Base-by-base conservation (phyloP, 2,888 invertebrate species). In the Trilocha varians region DNA sequence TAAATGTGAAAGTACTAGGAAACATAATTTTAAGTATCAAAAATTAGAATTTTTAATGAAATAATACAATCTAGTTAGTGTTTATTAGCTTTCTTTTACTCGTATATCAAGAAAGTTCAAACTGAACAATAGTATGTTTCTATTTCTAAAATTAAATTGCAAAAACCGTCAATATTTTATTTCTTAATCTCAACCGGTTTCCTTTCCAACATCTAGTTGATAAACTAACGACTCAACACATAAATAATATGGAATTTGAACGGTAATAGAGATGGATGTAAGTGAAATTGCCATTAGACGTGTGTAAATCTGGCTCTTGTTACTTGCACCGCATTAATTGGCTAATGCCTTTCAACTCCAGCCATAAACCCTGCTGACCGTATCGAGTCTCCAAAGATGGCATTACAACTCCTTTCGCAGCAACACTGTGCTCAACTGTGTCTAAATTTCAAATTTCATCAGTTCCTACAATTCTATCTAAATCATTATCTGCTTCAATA, bases 271-370 rank as follows among this genome's bases (percentile, higher is more conserved):
- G 52, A 49, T 41, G 47, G 46, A 50, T 47, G 46, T 43, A 48
- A 51, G 57, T 55, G 62, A 62, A 59, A 60, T 50, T 55, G 45
- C 53, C 53, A 48, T 54, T 49, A 44, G 46, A 50, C 44, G 45
- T 50, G 52, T 51, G 55, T 63, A 69, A 72, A 72, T 67, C 66
- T 65, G 56, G 47, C 50, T 57, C 58, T 66, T 61, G 65, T 69
- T 64, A 66, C 58, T 67, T 58, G 65, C 64, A 62, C 64, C 64
- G 62, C 66, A 69, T 73, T 77, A 76, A 75, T 75, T 73, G 67
- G 62, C 58, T 69, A 59, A 61, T 65, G 55, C 57, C 58, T 59
- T 55, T 58, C 55, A 59, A 49, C 47, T 46, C 43, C 42, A 53
- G 65, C 60, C 65, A 69, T 73, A 74, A 76, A 76, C 62, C 62